A percentile compares a stretch with the other conserved stretches of the same genome.
phyloP scores from a whole-genome alignment of 2,797 vertebrate species.

The Distichodus sexfasciatus region DNA sequence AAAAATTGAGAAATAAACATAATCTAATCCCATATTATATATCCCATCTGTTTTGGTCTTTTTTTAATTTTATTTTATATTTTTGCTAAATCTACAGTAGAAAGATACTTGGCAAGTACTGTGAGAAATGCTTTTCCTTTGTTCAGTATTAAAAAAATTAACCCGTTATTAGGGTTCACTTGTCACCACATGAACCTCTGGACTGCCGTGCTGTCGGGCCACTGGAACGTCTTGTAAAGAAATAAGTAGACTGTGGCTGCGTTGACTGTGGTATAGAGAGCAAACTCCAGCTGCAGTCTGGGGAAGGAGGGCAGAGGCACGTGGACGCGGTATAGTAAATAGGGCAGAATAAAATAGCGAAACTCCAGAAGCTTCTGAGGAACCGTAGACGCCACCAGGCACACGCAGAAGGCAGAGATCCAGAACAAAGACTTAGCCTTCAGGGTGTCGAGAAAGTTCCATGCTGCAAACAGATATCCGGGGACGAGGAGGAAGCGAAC shows the following conservation, averaged over 20 bases:
- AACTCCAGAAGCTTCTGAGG: slow-evolving; percentile 96
- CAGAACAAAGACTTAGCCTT: slow-evolving; percentile 87
- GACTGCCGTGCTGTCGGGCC: slow-evolving; percentile 80
- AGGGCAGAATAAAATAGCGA: slow-evolving; percentile 94
- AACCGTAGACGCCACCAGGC: slow-evolving; percentile 78
- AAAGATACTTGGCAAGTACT: not conserved
- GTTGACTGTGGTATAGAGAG: slow-evolving; percentile 81
- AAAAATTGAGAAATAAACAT: too few relatives aligned
- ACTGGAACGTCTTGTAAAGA: slow-evolving; percentile 84
- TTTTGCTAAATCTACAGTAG: not conserved
- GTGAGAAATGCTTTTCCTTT: not conserved
- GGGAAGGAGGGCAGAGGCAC: slow-evolving; percentile 79
- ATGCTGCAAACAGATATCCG: slow-evolving; percentile 85
- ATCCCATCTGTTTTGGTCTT: not conserved
- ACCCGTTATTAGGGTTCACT: not conserved
- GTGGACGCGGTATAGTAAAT: slow-evolving; percentile 90
- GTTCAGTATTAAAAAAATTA: not conserved
- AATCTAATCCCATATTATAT: not conserved
- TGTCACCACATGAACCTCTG: slow-evolving; percentile 97
- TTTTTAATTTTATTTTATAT: too few relatives aligned
- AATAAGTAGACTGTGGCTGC: slow-evolving; percentile 85
- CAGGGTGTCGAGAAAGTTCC: slow-evolving; percentile 85
- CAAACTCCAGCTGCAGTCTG: slow-evolving; percentile 80
- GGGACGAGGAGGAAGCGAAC: slow-evolving; percentile 84
- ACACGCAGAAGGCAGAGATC: slow-evolving; percentile 81